Evolutionary conservation across 53 echinoderm and acorn worm genomes (phyloP).

Genomic region (Arbacia lixula): DNA sequence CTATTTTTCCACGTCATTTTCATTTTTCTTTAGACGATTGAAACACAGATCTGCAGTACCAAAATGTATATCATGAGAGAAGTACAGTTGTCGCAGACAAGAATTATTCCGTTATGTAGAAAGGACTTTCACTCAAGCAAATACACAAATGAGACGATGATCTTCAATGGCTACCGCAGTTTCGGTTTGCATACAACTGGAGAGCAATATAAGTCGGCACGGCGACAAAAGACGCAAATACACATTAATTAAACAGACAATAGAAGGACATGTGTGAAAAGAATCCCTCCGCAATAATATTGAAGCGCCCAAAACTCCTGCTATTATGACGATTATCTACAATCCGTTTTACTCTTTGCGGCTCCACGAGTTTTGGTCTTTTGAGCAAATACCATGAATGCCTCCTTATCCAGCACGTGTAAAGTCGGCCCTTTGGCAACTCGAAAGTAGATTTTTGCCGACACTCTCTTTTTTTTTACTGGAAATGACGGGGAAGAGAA

Average conservation of each 20-base stretch:
- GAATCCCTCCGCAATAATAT: slow-evolving; percentile 53
- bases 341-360: background rate
- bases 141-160: too few relatives aligned
- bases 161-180: too few relatives aligned
- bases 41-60: too few relatives aligned
- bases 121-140: too few relatives aligned
- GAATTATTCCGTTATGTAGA: too few relatives aligned
- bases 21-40: too few relatives aligned
- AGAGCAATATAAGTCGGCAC: slow-evolving; percentile 51
- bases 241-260: slow-evolving; percentile 53
- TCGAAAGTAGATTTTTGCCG: slow-evolving; percentile 16
- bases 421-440: slow-evolving; percentile 54
- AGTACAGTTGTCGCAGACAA: too few relatives aligned
- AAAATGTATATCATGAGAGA: too few relatives aligned
- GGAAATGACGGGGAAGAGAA: background rate
- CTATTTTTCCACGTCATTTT: too few relatives aligned
- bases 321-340: background rate
- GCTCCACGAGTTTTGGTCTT: slow-evolving; percentile 11
- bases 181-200: too few relatives aligned
- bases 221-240: slow-evolving; percentile 37
- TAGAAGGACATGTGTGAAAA: slow-evolving; percentile 36
- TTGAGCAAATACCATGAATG: slow-evolving; percentile 47
- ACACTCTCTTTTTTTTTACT: too few relatives aligned
- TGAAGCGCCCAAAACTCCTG: slow-evolving; percentile 26
- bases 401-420: slow-evolving; percentile 12